phyloP scores from a whole-genome alignment of 2,888 invertebrate species.

The Hemistola chrysoprasaria region DNA sequence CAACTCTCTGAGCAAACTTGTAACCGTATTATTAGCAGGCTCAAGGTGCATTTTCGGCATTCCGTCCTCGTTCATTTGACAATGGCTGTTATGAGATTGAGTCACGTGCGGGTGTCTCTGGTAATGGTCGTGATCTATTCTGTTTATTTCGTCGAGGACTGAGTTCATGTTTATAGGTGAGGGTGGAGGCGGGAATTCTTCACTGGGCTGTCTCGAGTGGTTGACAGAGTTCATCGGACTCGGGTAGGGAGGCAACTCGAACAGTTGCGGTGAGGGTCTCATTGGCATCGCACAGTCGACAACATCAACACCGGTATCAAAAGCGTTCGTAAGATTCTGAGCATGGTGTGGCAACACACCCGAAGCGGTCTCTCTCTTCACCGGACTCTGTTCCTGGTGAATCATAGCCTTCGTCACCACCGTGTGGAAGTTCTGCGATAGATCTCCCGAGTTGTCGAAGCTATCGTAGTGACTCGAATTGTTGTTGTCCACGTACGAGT shows the following conservation, averaged over 20 bases:
- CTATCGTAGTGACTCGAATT: slow-evolving; percentile 62
- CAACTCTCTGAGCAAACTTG: slow-evolving; percentile 89
- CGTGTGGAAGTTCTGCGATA: slow-evolving; percentile 81
- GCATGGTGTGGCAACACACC: slow-evolving; percentile 52
- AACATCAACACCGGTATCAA: slow-evolving; percentile 83
- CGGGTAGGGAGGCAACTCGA: slow-evolving; percentile 90
- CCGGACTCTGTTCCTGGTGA: slow-evolving; percentile 90
- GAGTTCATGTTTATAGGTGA: slow-evolving; percentile 87
- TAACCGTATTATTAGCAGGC: slow-evolving; percentile 45
- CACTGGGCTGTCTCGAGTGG: slow-evolving; percentile 93
- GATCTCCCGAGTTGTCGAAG: slow-evolving; percentile 54
- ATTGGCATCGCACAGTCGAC: slow-evolving; percentile 82
- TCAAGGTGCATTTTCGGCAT: slow-evolving; percentile 25
- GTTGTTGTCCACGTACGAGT: slow-evolving; percentile 77
- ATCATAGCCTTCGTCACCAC: slow-evolving; percentile 94
- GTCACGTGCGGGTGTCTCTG: slow-evolving; percentile 18
- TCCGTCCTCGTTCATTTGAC: slow-evolving; percentile 33
- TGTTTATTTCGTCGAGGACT: slow-evolving; percentile 83
- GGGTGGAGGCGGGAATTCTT: slow-evolving; percentile 95
- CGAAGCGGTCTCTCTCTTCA: slow-evolving; percentile 71
- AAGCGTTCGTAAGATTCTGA: slow-evolving; percentile 64
- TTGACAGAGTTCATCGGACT: slow-evolving; percentile 88
- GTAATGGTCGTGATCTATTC: slow-evolving; percentile 55
- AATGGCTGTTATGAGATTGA: slow-evolving; percentile 28
- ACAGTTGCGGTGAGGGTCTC: slow-evolving; percentile 67